phyloP scores from a whole-genome alignment of 2,113 vertebrate species.

The Apodemus sylvaticus region DNA sequence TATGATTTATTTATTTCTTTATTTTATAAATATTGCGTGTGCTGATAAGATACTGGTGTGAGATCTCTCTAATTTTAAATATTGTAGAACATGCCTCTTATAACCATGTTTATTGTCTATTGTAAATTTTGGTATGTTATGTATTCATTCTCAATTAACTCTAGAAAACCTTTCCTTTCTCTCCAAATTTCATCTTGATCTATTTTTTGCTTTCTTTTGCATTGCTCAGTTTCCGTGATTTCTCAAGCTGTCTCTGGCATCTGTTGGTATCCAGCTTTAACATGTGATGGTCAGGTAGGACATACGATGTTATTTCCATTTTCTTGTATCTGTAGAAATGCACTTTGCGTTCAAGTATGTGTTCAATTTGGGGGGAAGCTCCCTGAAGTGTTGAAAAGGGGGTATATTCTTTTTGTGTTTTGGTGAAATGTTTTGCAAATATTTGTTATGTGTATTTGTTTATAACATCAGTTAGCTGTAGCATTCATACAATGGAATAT shows the following conservation, averaged over 20 bases:
- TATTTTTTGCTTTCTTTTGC: too few relatives aligned
- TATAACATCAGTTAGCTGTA: neutral
- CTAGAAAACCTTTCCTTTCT: neutral
- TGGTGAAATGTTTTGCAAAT: neutral
- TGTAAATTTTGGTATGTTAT: too few relatives aligned
- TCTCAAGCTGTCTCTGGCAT: neutral
- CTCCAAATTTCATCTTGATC: neutral
- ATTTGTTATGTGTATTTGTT: neutral
- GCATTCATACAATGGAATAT: neutral
- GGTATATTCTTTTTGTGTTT: neutral
- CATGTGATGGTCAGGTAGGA: neutral
- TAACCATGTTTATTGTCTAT: neutral
- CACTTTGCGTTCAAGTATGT: neutral
- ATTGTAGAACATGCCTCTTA: neutral
- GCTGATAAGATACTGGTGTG: neutral
- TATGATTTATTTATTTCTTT: neutral
- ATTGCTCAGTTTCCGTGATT: neutral
- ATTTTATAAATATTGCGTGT: neutral
- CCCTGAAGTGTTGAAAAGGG: too few relatives aligned
- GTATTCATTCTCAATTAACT: neutral
- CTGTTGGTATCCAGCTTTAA: neutral
- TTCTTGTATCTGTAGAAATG: neutral
- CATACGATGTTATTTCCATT: neutral
- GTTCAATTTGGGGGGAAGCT: neutral
- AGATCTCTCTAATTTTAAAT: neutral